Base-by-base conservation (phyloP, 1,140 invertebrate species). In the Carposina sasakii region DNA sequence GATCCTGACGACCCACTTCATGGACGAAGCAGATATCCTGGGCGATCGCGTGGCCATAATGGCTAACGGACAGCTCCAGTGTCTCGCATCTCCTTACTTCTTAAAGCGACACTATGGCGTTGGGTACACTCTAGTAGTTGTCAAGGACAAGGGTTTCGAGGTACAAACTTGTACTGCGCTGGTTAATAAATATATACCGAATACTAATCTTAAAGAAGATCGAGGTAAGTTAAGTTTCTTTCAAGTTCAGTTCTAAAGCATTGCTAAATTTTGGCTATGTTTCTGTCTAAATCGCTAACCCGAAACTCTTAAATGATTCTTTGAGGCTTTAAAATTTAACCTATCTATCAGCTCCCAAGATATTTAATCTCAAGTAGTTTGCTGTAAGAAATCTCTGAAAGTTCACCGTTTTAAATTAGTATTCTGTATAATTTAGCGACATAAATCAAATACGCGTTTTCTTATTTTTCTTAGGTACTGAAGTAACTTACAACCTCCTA, bases 11-110 rank as follows among this genome's bases (percentile, higher is more conserved):
- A 99, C 97, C 0, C 97, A 99, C 82, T 98, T 96, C 76, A 98
- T 99, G 96, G 97, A 99, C 79, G 98, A 99, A 85, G 97, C 97
- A 4, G 97, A 99, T 84, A 89, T 94, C 31, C 88, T 99, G 0
- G 97, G 96, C 0, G 96, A 98, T 78, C 88, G 95, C 60, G 94
- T 98, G 40, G 94, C 95, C 3, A 97, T 98, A 43, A 92, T 99
- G 89, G 90, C 94, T 34, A 87, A 90, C 47, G 96, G 96, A 9
- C 83, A 87, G 45, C 76, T 98, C 2, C 89, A 91, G 62, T 96
- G 94, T 68, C 81, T 86, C 23, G 87, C 86, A 20, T 86, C 87
- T 0, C 82, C 87, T 0, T 85, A 86, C 64, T 86, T 82, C 62
- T 68, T 89, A 2, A 88, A 88, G 63, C 88, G 85, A 53, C 92